Percentiles rank a stretch among this genome's conserved stretches.
Conservation (phyloP, 2,797 vertebrate species). For the Scomberomorus guttatus region DNA sequence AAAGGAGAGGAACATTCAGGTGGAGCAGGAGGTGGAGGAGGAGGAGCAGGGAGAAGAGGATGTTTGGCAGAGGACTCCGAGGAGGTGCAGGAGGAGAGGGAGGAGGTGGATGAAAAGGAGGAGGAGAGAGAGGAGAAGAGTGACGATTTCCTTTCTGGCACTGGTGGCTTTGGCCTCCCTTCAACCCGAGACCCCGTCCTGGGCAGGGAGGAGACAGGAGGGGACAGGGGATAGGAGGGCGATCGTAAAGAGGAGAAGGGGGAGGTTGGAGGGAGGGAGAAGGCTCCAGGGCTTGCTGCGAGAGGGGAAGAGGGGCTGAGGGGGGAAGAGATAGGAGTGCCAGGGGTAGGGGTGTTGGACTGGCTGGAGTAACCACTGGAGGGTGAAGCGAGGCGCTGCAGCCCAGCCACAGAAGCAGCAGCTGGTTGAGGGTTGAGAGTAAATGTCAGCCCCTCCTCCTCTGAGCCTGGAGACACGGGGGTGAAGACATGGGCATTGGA, state of each 20-base stretch:
- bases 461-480: slow-evolving; percentile 43
- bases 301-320: slow-evolving; percentile 77
- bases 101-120: slow-evolving; percentile 90
- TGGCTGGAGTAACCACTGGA: slow-evolving; percentile 96
- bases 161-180: slow-evolving; percentile 88
- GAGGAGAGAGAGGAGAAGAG: slow-evolving; percentile 88
- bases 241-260: slow-evolving; percentile 86
- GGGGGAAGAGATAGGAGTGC: slow-evolving; percentile 88
- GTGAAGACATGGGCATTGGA: not conserved
- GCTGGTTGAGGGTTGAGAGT: slow-evolving; percentile 39
- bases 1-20: slow-evolving; percentile 15
- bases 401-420: slow-evolving; percentile 72
- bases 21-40: slow-evolving; percentile 52
- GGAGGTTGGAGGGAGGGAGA: slow-evolving; percentile 80
- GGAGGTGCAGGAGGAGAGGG: slow-evolving; percentile 86
- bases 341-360: slow-evolving; percentile 91
- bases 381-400: slow-evolving; percentile 89
- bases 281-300: slow-evolving; percentile 36
- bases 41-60: slow-evolving; percentile 57
- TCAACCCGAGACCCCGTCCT: slow-evolving; percentile 60
- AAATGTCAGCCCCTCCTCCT: slow-evolving; percentile 30
- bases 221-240: slow-evolving; percentile 75
- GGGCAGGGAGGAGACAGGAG: slow-evolving; percentile 61
- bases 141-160: slow-evolving; percentile 95
- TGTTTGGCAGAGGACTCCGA: slow-evolving; percentile 84